A percentile compares a stretch with the other conserved stretches of the same genome.
Conservation (phyloP, 2,113 vertebrate species). For the Hippoglossus stenolepis region DNA sequence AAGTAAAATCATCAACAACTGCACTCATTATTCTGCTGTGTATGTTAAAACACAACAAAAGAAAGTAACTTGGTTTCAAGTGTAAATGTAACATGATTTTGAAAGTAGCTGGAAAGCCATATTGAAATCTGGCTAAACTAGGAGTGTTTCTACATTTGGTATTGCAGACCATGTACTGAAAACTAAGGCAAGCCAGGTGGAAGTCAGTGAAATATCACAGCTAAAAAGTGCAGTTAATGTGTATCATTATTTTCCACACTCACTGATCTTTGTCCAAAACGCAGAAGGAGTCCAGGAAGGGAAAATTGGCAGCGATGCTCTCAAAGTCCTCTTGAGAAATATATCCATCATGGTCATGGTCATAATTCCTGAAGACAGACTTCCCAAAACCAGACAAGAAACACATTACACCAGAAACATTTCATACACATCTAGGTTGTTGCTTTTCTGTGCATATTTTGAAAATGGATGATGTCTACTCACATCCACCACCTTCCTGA, state of each 20-base stretch:
- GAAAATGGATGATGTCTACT: slow-evolving; percentile 57
- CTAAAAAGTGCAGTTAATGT: neutral
- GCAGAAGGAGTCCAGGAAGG: slow-evolving; percentile 97
- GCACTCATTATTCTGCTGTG: too few relatives aligned
- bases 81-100: too few relatives aligned
- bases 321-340: slow-evolving; percentile 98
- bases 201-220: too few relatives aligned
- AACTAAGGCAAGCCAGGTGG: too few relatives aligned
- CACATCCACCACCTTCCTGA: slow-evolving; percentile 95
- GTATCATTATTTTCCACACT: slow-evolving; percentile 71
- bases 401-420: slow-evolving; percentile 2
- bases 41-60: too few relatives aligned
- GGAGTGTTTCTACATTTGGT: too few relatives aligned
- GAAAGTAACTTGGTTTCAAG: too few relatives aligned
- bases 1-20: too few relatives aligned
- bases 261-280: slow-evolving; percentile 98
- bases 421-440: neutral
- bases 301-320: slow-evolving; percentile 96
- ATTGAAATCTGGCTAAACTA: too few relatives aligned
- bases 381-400: slow-evolving; percentile 63
- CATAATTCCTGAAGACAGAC: slow-evolving; percentile 99
- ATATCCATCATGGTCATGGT: slow-evolving; percentile 95
- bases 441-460: neutral
- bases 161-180: too few relatives aligned
- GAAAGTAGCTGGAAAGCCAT: too few relatives aligned